phyloP scores from a whole-genome alignment of 2,113 vertebrate species.

The Marmota monax region DNA sequence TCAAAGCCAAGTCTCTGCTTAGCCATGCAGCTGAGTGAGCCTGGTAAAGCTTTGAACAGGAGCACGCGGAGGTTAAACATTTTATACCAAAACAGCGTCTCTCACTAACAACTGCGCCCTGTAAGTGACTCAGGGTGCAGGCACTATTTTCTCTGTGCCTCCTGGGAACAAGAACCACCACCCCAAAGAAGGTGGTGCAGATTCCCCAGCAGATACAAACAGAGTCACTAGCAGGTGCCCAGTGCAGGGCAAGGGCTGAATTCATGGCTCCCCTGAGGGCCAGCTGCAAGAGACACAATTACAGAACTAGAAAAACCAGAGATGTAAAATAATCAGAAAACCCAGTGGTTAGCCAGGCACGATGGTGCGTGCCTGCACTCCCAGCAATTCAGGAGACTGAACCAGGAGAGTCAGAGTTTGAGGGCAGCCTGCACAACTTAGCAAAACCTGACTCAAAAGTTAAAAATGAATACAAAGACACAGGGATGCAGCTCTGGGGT shows the following conservation, averaged over 20 bases:
- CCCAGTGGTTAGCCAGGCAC: too few species aligned
- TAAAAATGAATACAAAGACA: too few species aligned
- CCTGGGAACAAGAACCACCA: accelerated
- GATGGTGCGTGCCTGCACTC: too few species aligned
- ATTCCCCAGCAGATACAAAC: not conserved
- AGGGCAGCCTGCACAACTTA: too few species aligned
- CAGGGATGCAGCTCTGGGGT: too few species aligned
- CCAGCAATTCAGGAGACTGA: too few species aligned
- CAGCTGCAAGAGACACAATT: accelerated
- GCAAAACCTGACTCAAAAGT: too few species aligned
- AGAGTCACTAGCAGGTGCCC: too few species aligned
- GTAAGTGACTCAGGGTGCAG: accelerated
- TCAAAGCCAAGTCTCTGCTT: not conserved
- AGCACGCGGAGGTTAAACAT: accelerated
- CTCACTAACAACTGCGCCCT: not conserved
- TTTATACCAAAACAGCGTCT: accelerated
- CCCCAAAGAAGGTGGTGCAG: too few species aligned
- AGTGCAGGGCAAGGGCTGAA: too few species aligned
- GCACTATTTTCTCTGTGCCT: not conserved
- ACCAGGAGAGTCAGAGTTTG: too few species aligned
- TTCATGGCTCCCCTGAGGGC: not conserved
- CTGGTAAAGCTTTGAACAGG: not conserved
- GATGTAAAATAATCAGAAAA: not conserved
- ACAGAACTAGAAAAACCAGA: not conserved
- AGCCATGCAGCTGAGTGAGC: not conserved